Conservation (phyloP, 2,888 invertebrate genomes). For the Limnephilus rhombicus region DNA sequence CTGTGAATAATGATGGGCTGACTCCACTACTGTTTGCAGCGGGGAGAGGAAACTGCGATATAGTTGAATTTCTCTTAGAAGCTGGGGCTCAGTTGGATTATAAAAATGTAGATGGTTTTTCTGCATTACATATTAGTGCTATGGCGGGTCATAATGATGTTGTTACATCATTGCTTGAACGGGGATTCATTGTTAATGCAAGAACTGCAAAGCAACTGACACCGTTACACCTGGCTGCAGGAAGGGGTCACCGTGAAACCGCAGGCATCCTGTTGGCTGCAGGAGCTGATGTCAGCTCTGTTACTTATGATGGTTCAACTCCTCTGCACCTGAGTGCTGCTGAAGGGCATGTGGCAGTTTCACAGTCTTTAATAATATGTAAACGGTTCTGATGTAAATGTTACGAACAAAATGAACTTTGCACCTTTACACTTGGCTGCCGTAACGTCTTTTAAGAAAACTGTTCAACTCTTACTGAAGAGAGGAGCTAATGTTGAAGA, state of each 20-base stretch:
- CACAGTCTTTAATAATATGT: neutral
- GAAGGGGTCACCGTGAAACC: neutral
- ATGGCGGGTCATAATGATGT: neutral
- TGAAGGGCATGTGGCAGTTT: neutral
- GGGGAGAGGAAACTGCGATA: neutral
- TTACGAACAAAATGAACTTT: neutral
- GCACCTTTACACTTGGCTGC: neutral
- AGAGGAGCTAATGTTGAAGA: neutral
- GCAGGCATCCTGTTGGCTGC: neutral
- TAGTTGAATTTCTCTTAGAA: neutral
- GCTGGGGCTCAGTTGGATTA: neutral
- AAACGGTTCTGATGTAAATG: neutral
- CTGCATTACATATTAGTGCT: neutral
- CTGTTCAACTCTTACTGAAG: neutral
- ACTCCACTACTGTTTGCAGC: neutral
- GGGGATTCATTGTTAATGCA: neutral
- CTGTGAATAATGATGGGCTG: too few species aligned
- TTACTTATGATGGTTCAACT: neutral
- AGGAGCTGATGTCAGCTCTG: neutral
- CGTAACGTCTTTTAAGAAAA: neutral
- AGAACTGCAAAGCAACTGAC: neutral
- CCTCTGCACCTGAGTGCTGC: neutral
- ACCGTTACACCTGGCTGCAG: slow-evolving; percentile 1
- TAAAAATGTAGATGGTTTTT: neutral
- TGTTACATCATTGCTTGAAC: neutral